Conservation (phyloP, 1,140 invertebrate genomes). For the Triops longicaudatus region DNA sequence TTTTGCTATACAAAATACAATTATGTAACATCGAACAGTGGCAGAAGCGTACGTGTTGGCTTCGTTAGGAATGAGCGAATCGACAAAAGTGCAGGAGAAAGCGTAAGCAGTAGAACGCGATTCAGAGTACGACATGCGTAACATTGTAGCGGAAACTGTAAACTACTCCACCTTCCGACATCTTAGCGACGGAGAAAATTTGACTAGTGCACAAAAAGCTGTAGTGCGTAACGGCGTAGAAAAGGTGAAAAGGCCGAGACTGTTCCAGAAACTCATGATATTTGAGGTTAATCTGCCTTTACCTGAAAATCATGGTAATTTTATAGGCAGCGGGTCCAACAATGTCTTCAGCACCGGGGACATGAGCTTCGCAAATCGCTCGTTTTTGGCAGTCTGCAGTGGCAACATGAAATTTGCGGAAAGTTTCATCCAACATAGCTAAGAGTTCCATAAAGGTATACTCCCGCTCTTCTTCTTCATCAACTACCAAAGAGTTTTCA, state of each 20-base stretch:
- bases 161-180: not conserved
- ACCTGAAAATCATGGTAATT: slow-evolving; percentile 25
- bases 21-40: not conserved
- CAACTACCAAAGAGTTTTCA: not conserved
- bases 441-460: slow-evolving; percentile 27
- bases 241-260: not conserved
- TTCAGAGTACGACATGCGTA: not conserved
- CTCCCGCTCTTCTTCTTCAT: slow-evolving; percentile 20
- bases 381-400: slow-evolving; percentile 26
- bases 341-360: not conserved
- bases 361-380: slow-evolving; percentile 27
- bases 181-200: slow-evolving; percentile 4
- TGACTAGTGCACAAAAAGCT: not conserved
- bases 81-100: not conserved
- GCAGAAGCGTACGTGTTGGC: not conserved
- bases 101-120: not conserved
- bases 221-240: not conserved
- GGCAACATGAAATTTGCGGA: slow-evolving; percentile 21
- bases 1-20: not conserved
- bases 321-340: slow-evolving; percentile 3
- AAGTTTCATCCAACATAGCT: slow-evolving; percentile 27
- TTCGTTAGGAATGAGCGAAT: not conserved
- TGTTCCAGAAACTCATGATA: not conserved
- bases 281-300: not conserved
- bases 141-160: not conserved